Evolutionary conservation across 2,888 invertebrate species (phyloP).

Genomic region (Melikaiella ostensackeni): DNA sequence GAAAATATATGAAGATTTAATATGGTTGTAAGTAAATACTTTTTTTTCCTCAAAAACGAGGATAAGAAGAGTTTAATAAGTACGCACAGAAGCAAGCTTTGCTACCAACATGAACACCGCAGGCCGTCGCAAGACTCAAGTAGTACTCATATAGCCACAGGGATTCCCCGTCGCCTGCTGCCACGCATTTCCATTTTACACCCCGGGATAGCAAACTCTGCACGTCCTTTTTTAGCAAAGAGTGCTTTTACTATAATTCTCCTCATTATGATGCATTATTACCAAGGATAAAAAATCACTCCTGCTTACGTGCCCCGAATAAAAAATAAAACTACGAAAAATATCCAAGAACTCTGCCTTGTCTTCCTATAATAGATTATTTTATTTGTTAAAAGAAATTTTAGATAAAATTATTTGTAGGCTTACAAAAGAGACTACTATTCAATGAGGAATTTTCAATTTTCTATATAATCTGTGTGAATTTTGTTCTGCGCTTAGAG

Average conservation of each 20-base stretch:
- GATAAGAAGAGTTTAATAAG: not conserved
- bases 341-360: too few relatives aligned
- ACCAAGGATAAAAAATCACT: constrained; percentile 2
- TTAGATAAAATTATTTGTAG: too few relatives aligned
- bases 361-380: too few relatives aligned
- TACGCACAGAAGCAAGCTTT: not conserved
- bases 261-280: constrained; percentile 27
- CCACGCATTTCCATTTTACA: constrained; percentile 40
- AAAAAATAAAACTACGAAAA: too few relatives aligned
- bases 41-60: not conserved
- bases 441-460: too few relatives aligned
- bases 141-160: constrained; percentile 22
- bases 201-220: constrained; percentile 30
- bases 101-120: constrained; percentile 29
- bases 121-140: constrained; percentile 34
- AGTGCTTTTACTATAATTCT: constrained; percentile 38
- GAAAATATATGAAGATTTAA: not conserved
- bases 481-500: too few relatives aligned
- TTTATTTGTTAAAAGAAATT: too few relatives aligned
- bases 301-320: constrained; percentile 19
- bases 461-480: too few relatives aligned
- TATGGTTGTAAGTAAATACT: not conserved
- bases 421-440: too few relatives aligned
- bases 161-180: constrained; percentile 37
- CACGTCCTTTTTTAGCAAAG: constrained; percentile 27